Evolutionary conservation across 2,113 vertebrate species (phyloP).

Genomic region (Hylia prasina): DNA sequence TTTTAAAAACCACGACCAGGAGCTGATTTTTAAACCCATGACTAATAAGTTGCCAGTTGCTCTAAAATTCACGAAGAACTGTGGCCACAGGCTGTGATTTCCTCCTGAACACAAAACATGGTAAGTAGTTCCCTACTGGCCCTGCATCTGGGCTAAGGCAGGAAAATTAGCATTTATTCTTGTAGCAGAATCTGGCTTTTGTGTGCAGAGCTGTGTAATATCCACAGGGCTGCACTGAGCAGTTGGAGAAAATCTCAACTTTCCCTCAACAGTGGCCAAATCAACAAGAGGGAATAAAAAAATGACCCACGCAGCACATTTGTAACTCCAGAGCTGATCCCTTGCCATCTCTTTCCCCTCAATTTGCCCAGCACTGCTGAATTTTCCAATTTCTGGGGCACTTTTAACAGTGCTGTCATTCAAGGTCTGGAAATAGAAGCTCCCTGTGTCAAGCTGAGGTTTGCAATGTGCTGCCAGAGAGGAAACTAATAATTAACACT

Average conservation of each 20-base stretch:
- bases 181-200: background rate
- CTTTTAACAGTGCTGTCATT: background rate
- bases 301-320: background rate
- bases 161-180: background rate
- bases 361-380: background rate
- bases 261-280: background rate
- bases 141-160: background rate
- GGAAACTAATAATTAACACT: background rate
- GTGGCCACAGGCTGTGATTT: background rate
- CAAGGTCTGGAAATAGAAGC: background rate
- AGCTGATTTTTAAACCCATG: background rate
- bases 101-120: background rate
- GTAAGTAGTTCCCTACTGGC: background rate
- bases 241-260: constrained; percentile 2
- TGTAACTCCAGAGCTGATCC: background rate
- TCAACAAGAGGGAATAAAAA: background rate
- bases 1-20: background rate
- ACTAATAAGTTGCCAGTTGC: background rate
- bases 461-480: background rate
- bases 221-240: background rate
- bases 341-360: background rate
- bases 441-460: background rate
- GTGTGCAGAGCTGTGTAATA: background rate
- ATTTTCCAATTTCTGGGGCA: background rate
- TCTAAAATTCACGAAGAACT: background rate